Evolutionary conservation across 2,888 invertebrate genomes (phyloP).

Genomic region (Nemurella pictetii): DNA sequence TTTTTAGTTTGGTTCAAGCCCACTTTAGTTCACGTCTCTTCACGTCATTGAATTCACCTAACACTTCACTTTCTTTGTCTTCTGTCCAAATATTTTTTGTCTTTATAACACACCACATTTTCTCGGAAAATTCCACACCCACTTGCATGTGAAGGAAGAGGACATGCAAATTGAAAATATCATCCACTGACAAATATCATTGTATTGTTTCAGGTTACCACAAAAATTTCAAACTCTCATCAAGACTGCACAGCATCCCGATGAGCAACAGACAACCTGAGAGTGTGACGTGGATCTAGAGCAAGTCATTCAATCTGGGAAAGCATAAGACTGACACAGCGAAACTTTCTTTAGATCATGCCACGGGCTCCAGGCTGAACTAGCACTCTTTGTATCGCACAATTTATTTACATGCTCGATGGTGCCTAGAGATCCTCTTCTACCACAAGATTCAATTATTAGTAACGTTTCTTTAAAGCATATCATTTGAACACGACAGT

Average conservation of each 20-base stretch:
- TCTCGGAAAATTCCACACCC: too few species aligned
- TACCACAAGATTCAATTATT: not conserved
- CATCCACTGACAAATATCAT: conserved; percentile 41
- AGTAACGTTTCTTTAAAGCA: conserved; percentile 11
- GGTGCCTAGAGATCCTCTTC: conserved; percentile 19
- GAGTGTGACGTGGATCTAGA: not conserved
- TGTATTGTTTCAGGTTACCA: conserved; percentile 43
- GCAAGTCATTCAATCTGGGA: not conserved
- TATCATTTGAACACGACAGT: conserved; percentile 9
- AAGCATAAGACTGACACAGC: not conserved
- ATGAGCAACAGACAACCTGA: not conserved
- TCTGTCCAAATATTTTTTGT: too few species aligned
- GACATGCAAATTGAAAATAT: not conserved
- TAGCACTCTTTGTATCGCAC: not conserved
- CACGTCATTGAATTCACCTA: too few species aligned
- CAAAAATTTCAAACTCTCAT: conserved; percentile 14
- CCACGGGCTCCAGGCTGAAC: not conserved
- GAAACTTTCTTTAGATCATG: not conserved
- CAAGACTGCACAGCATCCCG: conserved; percentile 4
- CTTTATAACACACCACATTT: too few species aligned
- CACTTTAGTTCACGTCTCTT: too few species aligned
- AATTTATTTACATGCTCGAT: not conserved
- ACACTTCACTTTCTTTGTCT: too few species aligned
- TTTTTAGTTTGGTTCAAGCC: too few species aligned
- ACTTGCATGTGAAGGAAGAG: not conserved